Conservation (phyloP, 2,113 vertebrate species). For the Sciurus niger region DNA sequence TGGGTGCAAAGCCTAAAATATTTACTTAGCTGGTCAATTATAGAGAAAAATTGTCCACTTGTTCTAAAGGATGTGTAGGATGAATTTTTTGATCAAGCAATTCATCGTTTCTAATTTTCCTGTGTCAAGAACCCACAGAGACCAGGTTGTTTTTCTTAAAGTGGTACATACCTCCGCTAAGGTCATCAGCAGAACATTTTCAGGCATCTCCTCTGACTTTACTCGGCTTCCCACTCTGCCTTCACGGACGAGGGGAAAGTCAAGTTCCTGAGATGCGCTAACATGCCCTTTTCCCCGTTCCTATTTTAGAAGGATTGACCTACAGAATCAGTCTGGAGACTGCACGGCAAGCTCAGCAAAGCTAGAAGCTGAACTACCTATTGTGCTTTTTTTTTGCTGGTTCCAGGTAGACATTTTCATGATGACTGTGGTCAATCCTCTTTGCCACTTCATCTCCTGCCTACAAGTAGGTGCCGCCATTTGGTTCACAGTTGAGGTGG, state of each 20-base stretch:
- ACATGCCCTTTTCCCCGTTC: not conserved
- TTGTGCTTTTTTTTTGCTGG: not conserved
- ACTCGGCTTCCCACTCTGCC: not conserved
- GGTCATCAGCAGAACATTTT: not conserved
- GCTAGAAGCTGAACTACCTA: not conserved
- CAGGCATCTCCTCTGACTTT: not conserved
- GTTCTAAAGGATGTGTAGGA: not conserved
- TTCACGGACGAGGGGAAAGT: not conserved
- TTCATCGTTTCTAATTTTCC: not conserved
- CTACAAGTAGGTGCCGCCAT: not conserved
- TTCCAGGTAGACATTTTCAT: accelerated
- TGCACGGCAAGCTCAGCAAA: not conserved
- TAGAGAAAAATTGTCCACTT: not conserved
- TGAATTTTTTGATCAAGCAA: not conserved
- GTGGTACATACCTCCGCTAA: not conserved
- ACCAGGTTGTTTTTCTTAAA: not conserved
- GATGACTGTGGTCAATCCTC: not conserved
- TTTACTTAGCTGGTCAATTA: not conserved
- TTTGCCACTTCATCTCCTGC: not conserved
- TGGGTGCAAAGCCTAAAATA: not conserved
- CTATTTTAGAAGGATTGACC: not conserved
- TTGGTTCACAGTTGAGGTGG: not conserved
- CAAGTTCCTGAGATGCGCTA: not conserved
- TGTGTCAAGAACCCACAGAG: not conserved
- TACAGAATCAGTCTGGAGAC: not conserved